These are phyloP conservation scores for Sycobia sp. DNA, from an alignment of 1,140 invertebrate species.

Conservation along the genomic window DNA sequence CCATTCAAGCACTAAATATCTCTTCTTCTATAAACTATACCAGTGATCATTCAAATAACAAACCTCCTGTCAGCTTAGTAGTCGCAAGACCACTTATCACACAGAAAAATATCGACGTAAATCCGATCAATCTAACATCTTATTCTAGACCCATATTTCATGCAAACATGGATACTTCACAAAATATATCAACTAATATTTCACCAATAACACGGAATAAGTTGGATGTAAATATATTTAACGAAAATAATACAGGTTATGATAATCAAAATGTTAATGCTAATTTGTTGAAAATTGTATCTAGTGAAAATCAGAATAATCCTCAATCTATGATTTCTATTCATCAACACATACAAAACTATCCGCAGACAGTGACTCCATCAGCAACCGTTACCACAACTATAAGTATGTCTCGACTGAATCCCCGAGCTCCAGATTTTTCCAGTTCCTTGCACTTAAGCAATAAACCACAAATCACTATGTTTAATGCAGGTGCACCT, in stretches of 20 bases:
- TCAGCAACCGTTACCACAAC: constrained; percentile 56
- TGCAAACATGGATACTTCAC: constrained; percentile 42
- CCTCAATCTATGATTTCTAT: constrained; percentile 50
- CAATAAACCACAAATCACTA: constrained; percentile 58
- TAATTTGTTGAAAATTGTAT: constrained; percentile 58
- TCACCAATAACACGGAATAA: constrained; percentile 44
- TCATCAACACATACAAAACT: constrained; percentile 58
- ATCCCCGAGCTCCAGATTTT: constrained; percentile 88
- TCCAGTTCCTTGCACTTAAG: constrained; percentile 62
- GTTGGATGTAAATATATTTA: constrained; percentile 47
- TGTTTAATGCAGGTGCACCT: constrained; percentile 53
- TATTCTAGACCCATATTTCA: constrained; percentile 52
- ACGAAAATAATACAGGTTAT: constrained; percentile 40
- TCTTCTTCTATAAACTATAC: constrained; percentile 47
- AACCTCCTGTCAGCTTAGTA: constrained; percentile 52
- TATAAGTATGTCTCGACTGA: constrained; percentile 75
- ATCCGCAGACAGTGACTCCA: constrained; percentile 53
- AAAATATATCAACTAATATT: constrained; percentile 42
- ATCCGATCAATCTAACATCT: constrained; percentile 41
- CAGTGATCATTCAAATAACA: constrained; percentile 45
- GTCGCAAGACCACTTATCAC: constrained; percentile 52
- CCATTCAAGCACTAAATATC: constrained; percentile 50
- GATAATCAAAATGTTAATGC: constrained; percentile 55
- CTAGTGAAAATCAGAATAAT: constrained; percentile 49
- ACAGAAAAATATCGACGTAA: constrained; percentile 51